Evolutionary conservation across 2,113 vertebrate species (phyloP).

Genomic region (Piprites chloris): DNA sequence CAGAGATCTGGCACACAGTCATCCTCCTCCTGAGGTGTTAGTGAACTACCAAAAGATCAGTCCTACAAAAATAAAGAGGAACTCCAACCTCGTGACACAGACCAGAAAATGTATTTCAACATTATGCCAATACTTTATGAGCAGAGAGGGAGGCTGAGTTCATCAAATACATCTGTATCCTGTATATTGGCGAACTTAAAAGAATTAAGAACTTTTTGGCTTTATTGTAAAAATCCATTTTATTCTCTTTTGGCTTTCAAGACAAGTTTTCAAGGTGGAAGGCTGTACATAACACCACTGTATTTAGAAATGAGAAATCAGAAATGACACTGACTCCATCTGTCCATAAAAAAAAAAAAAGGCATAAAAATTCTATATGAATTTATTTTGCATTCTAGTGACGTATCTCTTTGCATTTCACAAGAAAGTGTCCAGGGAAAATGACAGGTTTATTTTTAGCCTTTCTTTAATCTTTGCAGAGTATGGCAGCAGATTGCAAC

Average conservation of each 20-base stretch:
- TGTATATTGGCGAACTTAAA: not conserved
- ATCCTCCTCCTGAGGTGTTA: not conserved
- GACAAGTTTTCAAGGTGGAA: slow-evolving; percentile 54
- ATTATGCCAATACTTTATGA: not conserved
- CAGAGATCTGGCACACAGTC: fast-evolving
- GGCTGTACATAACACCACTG: slow-evolving; percentile 10
- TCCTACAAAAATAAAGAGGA: not conserved
- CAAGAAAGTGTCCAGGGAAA: slow-evolving; percentile 59
- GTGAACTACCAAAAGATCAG: not conserved
- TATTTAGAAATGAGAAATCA: slow-evolving; percentile 53
- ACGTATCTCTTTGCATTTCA: slow-evolving; percentile 52
- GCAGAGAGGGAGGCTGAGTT: not conserved
- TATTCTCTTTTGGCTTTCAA: not conserved
- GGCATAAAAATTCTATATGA: slow-evolving; percentile 43
- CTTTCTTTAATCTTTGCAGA: slow-evolving; percentile 54
- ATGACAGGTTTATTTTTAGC: slow-evolving; percentile 68
- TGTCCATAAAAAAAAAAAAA: slow-evolving; percentile 46
- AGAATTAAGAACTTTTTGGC: slow-evolving; percentile 16
- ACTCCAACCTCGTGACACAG: not conserved
- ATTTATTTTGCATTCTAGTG: slow-evolving; percentile 63
- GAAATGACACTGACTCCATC: slow-evolving; percentile 49
- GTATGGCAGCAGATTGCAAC: slow-evolving; percentile 59
- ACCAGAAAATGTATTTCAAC: not conserved
- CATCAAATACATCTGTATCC: not conserved
- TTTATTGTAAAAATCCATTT: slow-evolving; percentile 31